Evolutionary conservation across 2,797 vertebrate species (phyloP), one percentile per base, ranked within the genome.

Genomic region (Smutsia gigantea): DNA sequence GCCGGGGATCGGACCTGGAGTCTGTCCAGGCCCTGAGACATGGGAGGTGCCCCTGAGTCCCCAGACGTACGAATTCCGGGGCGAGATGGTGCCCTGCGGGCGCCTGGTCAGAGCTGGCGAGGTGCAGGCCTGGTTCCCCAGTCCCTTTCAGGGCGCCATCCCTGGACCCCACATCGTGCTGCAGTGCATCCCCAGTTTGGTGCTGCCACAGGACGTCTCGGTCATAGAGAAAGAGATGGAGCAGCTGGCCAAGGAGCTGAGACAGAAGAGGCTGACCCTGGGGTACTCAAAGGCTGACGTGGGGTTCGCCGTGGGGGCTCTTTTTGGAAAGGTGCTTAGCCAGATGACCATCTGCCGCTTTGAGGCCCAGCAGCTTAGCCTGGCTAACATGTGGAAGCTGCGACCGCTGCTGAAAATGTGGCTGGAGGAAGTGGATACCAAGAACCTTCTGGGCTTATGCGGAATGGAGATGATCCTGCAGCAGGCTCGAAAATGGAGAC

Each of bases 231-330:
- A 98, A 53, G 98, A 98, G 74, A 93, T 98, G 98, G 98, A 98
- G 89, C 98, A 98, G 93, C 98, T 98, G 4, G 98, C 98, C 93
- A 98, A 98, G 95, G 98, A 98, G 92, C 97, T 98, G 89, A 98
- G 97, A 69, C 95, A 89, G 88, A 98, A 98, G 94, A 97, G 98
- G 68, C 97, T 98, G 93, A 98, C 97, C 93, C 81, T 98, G 94
- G 98, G 98, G 2, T 98, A 98, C 97, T 98, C 97, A 0, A 98
- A 99, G 96, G 98, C 98, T 9, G 97, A 98, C 0, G 98, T 98
- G 96, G 98, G 98, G 9, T 94, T 98, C 37, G 95, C 98, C 0
- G 37, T 98, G 64, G 98, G 98, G 46, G 97, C 97, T 0, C 96
- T 98, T 29, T 98, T 98, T 0, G 98, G 98, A 92, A 96, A 98